phyloP scores from a whole-genome alignment of 2,888 invertebrate species.

The Psylliodes chrysocephalus region DNA sequence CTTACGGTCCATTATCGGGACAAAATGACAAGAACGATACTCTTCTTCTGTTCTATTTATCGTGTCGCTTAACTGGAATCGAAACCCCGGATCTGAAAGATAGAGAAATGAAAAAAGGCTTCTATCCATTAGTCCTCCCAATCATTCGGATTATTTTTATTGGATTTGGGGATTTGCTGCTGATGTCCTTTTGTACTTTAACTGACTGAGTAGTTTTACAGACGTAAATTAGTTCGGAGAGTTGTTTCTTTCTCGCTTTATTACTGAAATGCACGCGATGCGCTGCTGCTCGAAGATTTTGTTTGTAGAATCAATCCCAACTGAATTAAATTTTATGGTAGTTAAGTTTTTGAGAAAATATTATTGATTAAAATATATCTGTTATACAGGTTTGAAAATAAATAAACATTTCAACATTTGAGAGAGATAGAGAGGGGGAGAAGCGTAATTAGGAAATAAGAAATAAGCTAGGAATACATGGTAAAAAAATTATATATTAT shows the following conservation, averaged over 20 bases:
- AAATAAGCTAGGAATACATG: too few relatives aligned
- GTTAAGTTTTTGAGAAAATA: too few relatives aligned
- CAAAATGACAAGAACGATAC: constrained; percentile 24
- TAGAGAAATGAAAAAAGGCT: constrained; percentile 29
- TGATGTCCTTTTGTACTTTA: constrained; percentile 5
- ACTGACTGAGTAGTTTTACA: not conserved
- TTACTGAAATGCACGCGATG: too few relatives aligned
- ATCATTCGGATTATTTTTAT: constrained; percentile 39
- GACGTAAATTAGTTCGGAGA: not conserved
- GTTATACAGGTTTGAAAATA: too few relatives aligned
- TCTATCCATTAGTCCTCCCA: constrained; percentile 36
- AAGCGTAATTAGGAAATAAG: too few relatives aligned
- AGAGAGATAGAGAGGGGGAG: too few relatives aligned
- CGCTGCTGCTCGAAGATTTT: too few relatives aligned
- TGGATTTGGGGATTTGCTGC: constrained; percentile 30
- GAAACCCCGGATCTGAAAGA: constrained; percentile 16
- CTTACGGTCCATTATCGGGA: constrained; percentile 28
- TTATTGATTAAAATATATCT: too few relatives aligned
- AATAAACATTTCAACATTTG: too few relatives aligned
- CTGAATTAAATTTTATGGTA: too few relatives aligned
- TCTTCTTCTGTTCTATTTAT: constrained; percentile 16
- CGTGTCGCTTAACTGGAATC: not conserved
- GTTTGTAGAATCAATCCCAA: too few relatives aligned
- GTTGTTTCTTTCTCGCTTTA: not conserved
- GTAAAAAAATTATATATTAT: too few relatives aligned